Base-by-base conservation (phyloP, 2,797 vertebrate species). In the Hypotaenidia philippensis region DNA sequence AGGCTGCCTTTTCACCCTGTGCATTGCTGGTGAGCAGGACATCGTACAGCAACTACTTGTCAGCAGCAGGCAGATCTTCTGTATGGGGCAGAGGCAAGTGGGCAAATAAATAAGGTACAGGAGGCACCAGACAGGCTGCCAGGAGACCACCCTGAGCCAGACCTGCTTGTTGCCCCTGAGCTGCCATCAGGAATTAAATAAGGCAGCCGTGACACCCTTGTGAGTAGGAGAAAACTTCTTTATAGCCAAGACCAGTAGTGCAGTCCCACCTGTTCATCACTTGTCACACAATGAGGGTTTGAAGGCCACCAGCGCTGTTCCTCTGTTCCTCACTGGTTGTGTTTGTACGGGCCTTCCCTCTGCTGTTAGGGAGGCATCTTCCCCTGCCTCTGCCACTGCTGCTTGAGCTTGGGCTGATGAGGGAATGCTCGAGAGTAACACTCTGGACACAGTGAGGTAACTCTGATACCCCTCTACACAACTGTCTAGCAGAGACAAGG, bases 31-130 rank as follows among this genome's bases (percentile, higher is more conserved):
- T 21, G 68, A 70, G 31, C 52, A 29, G 18, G 11, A 22, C 41
- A 56, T 25, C 0, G 0, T 25, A 26, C 1, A 1, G 56, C 3
- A 1, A 44, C 45, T 87, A 23, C 57, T 27, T 2, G 0, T 32
- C 3, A 36, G 10, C 40, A 61, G 49, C 41, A 63, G 68, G 29
- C 29, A 68, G 63, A 29, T 72, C 63, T 47, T 10, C 7, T 4
- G 1, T 3, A 1, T 3, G 5, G 20, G 63, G 34, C 32, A 31
- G 21, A 31, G 50, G n/a, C 3, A 3, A 63, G 21, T 27, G 40
- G 22, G 14, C 14, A 60, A 22, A 69, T n/a, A 25, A 74, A 22
- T 31, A 9, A 66, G 40, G 38, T 11, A 17, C 25, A 60, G 34
- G 40, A 60, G 60, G 15, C 44, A 65, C 36, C 40, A 53, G 38